phyloP scores from a whole-genome alignment of 1,140 invertebrate species.

The Venustaconcha ellipsiformis region DNA sequence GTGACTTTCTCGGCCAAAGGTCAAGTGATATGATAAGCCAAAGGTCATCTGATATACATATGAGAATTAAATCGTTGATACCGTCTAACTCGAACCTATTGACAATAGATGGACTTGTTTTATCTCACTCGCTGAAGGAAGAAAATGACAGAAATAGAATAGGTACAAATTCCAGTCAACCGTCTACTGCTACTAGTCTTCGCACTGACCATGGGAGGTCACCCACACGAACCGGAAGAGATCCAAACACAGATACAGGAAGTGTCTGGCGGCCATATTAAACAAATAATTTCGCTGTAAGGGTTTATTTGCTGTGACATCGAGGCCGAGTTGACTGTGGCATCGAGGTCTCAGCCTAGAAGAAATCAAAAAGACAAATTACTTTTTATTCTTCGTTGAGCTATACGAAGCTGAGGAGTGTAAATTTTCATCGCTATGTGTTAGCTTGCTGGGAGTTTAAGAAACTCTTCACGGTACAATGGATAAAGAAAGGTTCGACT shows the following conservation, averaged over 20 bases:
- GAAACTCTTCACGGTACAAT: no score
- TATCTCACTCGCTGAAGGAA: slow-evolving; percentile 17
- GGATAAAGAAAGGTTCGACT: no score
- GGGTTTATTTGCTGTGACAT: no score
- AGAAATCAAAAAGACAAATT: no score
- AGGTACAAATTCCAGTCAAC: slow-evolving; percentile 27
- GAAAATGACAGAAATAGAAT: slow-evolving; percentile 21
- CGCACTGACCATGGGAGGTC: slow-evolving; percentile 22
- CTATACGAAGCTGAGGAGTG: no score
- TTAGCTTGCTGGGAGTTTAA: no score
- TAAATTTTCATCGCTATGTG: no score
- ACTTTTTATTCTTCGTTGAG: no score
- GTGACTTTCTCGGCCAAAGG: slow-evolving; percentile 12
- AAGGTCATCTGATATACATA: slow-evolving; percentile 35
- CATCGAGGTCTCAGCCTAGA: no score
- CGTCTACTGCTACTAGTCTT: slow-evolving; percentile 17
- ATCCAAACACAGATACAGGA: slow-evolving; percentile 30
- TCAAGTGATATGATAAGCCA: slow-evolving; percentile 19
- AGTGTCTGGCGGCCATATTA: slow-evolving; percentile 57
- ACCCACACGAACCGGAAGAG: slow-evolving; percentile 30
- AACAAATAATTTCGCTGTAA: neutral
- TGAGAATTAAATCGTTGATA: slow-evolving; percentile 34
- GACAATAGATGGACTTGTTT: slow-evolving; percentile 11
- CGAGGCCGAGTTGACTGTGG: no score
- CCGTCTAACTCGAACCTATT: slow-evolving; percentile 24